These are phyloP conservation scores for Pristionchus fissidentatus DNA, from an alignment of 2,888 invertebrate species.

Conservation along the genomic window DNA sequence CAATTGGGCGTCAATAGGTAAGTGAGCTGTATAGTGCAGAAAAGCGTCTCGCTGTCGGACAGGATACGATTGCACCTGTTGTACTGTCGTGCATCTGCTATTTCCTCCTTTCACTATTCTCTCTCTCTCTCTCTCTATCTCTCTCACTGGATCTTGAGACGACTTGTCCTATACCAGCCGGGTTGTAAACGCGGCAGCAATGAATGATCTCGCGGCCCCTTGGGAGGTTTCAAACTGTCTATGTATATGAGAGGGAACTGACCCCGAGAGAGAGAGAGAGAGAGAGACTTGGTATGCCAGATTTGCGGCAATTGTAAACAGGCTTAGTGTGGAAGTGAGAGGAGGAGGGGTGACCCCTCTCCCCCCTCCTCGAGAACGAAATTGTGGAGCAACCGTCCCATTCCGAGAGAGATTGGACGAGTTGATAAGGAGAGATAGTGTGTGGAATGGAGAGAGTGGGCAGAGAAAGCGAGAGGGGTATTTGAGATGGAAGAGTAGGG, in stretches of 20 bases:
- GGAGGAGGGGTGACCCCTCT: background rate
- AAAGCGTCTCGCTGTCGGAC: no score
- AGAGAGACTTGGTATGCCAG: no score
- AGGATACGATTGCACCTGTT: conserved; percentile 29
- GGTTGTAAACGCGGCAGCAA: conserved; percentile 5
- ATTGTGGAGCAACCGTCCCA: background rate
- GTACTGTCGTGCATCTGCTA: background rate
- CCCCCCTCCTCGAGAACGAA: conserved; percentile 9
- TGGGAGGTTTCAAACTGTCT: no score
- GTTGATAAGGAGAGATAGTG: conserved; percentile 9
- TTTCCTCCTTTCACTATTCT: background rate
- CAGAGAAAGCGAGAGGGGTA: background rate
- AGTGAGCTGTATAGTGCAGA: background rate
- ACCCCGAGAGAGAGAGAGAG: no score
- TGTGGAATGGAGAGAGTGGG: background rate
- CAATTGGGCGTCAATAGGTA: background rate
- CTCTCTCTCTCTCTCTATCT: no score
- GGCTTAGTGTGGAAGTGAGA: conserved; percentile 26
- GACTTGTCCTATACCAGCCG: background rate
- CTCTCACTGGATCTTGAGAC: no score
- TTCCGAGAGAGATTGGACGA: background rate
- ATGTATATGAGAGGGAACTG: no score
- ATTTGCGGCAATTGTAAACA: conserved; percentile 36
- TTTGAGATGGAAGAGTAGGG: conserved; percentile 13
- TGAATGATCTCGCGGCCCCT: no score